Evolutionary conservation across 2,113 vertebrate species (phyloP).

Genomic region (Cryptomyrus ogoouensis): DNA sequence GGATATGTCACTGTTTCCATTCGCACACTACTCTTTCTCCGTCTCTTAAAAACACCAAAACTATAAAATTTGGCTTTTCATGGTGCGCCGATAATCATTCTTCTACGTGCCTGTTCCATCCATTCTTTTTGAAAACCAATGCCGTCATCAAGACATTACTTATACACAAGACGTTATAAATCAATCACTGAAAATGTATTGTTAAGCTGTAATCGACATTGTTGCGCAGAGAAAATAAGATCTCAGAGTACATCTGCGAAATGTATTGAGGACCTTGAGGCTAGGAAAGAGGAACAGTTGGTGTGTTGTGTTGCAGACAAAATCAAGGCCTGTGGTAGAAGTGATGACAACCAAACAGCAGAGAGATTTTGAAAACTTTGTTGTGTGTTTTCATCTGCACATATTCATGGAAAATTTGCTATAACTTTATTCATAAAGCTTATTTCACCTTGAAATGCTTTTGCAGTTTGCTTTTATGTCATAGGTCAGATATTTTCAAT

Average conservation of each 20-base stretch:
- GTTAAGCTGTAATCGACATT: neutral
- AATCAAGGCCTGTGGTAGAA: neutral
- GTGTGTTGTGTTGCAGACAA: neutral
- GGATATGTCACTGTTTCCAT: slow-evolving; percentile 46
- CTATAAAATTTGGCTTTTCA: neutral
- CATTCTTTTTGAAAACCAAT: neutral
- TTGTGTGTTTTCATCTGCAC: neutral
- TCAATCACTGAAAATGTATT: neutral
- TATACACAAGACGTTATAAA: neutral
- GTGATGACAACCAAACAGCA: neutral
- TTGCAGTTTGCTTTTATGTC: neutral
- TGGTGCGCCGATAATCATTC: neutral
- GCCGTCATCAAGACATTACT: neutral
- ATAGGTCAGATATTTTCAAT: neutral
- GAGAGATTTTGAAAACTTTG: neutral
- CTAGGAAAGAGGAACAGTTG: neutral
- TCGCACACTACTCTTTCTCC: neutral
- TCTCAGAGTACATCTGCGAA: neutral
- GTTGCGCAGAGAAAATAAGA: neutral
- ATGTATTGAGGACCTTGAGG: neutral
- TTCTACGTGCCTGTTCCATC: neutral
- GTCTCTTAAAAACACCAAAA: neutral
- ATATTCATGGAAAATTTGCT: neutral
- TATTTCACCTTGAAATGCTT: neutral
- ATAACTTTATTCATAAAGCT: neutral